These are phyloP conservation scores for Ciona savignyi DNA, from an alignment of 23 tunicate genomes.

Conservation along the genomic window DNA sequence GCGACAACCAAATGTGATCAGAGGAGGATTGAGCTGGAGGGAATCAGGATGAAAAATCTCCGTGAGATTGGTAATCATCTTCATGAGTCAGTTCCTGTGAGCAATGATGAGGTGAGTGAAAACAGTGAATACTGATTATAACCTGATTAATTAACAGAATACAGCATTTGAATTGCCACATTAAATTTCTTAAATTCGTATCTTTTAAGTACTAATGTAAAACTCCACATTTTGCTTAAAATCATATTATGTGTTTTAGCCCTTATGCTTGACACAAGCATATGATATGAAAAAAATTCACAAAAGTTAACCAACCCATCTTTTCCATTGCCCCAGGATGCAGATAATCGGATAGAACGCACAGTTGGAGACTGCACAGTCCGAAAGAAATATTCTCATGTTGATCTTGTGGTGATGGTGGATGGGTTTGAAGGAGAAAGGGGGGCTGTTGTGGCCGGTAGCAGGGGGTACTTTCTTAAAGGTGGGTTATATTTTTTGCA, in stretches of 20 bases:
- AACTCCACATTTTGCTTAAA: no score
- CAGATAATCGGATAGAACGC: slow-evolving; percentile 85
- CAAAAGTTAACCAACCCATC: no score
- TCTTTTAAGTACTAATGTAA: no score
- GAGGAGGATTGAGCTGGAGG: slow-evolving; percentile 45
- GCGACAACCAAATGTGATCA: slow-evolving; percentile 46
- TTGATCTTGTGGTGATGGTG: slow-evolving; percentile 95
- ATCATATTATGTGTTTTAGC: no score
- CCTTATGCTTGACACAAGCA: no score
- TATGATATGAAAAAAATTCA: no score
- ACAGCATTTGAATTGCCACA: no score
- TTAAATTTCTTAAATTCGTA: no score
- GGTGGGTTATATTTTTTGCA: slow-evolving; percentile 28
- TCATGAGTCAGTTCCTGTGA: slow-evolving; percentile 78
- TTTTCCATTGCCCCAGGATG: no score
- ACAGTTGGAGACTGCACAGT: slow-evolving; percentile 68
- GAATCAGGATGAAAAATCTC: slow-evolving; percentile 28
- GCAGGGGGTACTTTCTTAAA: slow-evolving; percentile 93
- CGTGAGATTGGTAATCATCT: slow-evolving; percentile 81
- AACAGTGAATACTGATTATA: not conserved
- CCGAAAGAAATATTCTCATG: slow-evolving; percentile 88
- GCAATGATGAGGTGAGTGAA: slow-evolving; percentile 64
- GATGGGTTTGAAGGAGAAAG: slow-evolving; percentile 95
- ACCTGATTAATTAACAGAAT: not conserved
- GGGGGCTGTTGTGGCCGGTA: slow-evolving; percentile 92